A percentile compares a stretch with the other conserved stretches of the same genome.
These are phyloP conservation scores for Anagyrus pseudococci DNA, from an alignment of 2,888 invertebrate species.

Conservation along the genomic window DNA sequence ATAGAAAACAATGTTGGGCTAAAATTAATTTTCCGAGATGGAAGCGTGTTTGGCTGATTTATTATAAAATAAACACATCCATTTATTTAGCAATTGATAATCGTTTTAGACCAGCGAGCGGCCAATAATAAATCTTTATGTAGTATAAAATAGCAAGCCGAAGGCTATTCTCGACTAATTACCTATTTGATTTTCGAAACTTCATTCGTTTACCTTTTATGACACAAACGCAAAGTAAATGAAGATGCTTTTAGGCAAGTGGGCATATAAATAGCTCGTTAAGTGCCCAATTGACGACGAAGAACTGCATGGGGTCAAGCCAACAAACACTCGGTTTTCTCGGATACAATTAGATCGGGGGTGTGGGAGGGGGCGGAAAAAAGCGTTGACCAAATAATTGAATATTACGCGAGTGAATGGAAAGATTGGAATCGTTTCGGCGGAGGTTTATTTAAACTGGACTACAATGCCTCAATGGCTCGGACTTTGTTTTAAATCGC, in stretches of 20 bases:
- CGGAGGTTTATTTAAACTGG: too few species aligned
- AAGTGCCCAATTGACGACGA: conserved; percentile 13
- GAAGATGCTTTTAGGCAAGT: conserved; percentile 9
- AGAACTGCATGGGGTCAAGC: conserved; percentile 6
- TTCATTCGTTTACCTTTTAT: conserved; percentile 16
- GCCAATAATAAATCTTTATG: conserved; percentile 8
- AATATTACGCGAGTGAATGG: too few species aligned
- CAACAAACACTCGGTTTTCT: conserved; percentile 15
- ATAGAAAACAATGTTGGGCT: too few species aligned
- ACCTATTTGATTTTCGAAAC: conserved; percentile 19
- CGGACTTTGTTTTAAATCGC: too few species aligned
- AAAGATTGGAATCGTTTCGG: too few species aligned
- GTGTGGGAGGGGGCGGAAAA: too few species aligned
- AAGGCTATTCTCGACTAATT: conserved; percentile 14
- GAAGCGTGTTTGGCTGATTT: conserved; percentile 1
- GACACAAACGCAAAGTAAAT: conserved; percentile 19
- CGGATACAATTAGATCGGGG: too few species aligned
- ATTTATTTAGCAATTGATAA: too few species aligned
- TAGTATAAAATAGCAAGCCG: conserved; percentile 4
- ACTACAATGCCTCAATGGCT: too few species aligned
- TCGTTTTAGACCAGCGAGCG: conserved; percentile 7
- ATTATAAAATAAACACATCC: conserved; percentile 13
- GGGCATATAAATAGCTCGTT: conserved; percentile 17
- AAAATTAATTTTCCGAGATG: conserved; percentile 9
- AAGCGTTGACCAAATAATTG: too few species aligned